Evolutionary conservation across 2,888 invertebrate species (phyloP).

Genomic region (Rotaria magnacalcarata): DNA sequence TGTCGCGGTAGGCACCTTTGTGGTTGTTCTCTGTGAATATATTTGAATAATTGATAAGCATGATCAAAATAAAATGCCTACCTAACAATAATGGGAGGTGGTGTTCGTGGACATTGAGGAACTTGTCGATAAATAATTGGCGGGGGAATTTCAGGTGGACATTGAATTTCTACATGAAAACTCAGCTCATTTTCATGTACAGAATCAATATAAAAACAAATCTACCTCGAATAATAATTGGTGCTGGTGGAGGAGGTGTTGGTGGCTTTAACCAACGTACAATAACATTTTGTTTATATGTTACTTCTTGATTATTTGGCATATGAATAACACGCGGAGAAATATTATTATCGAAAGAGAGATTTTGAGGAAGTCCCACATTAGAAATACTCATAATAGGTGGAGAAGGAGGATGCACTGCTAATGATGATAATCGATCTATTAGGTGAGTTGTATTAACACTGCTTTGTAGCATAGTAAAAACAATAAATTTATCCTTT

Average conservation of each 20-base stretch:
- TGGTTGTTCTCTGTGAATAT: not conserved
- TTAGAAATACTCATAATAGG: not conserved
- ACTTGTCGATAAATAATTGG: not conserved
- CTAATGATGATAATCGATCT: not conserved
- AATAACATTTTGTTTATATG: not conserved
- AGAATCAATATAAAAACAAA: not conserved
- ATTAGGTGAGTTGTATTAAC: not conserved
- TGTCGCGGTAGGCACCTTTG: not conserved
- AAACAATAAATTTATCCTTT: too few species aligned
- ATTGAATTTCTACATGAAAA: not conserved
- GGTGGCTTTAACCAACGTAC: conserved; percentile 24
- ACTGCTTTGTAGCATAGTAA: not conserved
- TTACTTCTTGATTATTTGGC: not conserved
- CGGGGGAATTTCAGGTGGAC: not conserved
- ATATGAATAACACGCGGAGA: not conserved
- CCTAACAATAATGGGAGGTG: conserved; percentile 8
- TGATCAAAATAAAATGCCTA: not conserved
- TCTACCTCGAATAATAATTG: conserved; percentile 18
- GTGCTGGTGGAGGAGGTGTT: conserved; percentile 35
- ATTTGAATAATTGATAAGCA: not conserved
- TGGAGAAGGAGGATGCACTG: not conserved
- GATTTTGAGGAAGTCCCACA: not conserved
- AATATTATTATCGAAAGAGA: not conserved
- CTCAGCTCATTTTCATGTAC: not conserved
- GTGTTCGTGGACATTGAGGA: not conserved